phyloP scores from a whole-genome alignment of 2,888 invertebrate species.

The Andrena hattorfiana region DNA sequence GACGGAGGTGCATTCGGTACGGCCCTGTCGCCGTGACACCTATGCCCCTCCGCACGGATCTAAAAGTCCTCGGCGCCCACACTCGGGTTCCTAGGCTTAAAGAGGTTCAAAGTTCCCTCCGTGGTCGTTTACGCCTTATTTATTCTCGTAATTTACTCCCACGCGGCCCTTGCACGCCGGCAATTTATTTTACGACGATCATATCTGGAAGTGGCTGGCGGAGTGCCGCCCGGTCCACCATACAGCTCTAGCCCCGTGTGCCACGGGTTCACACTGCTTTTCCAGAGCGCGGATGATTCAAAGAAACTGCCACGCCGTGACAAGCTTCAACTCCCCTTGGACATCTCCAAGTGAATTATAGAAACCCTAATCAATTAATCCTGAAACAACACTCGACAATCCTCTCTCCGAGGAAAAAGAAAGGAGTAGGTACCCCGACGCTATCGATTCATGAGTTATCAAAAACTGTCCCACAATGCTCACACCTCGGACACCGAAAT shows the following conservation, averaged over 20 bases:
- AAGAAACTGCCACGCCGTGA: neutral
- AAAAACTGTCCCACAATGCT: no score
- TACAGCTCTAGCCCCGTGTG: conserved; percentile 43
- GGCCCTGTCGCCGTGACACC: conserved; percentile 61
- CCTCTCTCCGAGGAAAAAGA: no score
- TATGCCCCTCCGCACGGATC: conserved; percentile 62
- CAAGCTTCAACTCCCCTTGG: neutral
- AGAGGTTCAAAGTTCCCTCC: conserved; percentile 78
- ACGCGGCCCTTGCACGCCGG: conserved; percentile 73
- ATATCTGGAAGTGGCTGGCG: conserved; percentile 77
- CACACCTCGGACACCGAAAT: conserved; percentile 33
- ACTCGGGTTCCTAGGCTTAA: conserved; percentile 76
- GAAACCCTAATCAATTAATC: no score
- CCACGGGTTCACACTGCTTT: conserved; percentile 56
- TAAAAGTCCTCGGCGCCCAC: conserved; percentile 75
- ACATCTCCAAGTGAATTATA: neutral
- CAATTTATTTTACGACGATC: conserved; percentile 80
- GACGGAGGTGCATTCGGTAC: conserved; percentile 51
- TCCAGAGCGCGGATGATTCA: conserved; percentile 32
- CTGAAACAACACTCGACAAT: no score
- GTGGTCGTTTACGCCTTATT: conserved; percentile 80
- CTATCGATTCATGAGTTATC: no score
- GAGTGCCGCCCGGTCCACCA: conserved; percentile 66
- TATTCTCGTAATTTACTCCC: conserved; percentile 82
- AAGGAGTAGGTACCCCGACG: no score